Percentiles rank a stretch among this genome's conserved stretches.
Evolutionary conservation across 2,888 invertebrate species (phyloP).

Genomic region (Temnothorax unifasciatus): DNA sequence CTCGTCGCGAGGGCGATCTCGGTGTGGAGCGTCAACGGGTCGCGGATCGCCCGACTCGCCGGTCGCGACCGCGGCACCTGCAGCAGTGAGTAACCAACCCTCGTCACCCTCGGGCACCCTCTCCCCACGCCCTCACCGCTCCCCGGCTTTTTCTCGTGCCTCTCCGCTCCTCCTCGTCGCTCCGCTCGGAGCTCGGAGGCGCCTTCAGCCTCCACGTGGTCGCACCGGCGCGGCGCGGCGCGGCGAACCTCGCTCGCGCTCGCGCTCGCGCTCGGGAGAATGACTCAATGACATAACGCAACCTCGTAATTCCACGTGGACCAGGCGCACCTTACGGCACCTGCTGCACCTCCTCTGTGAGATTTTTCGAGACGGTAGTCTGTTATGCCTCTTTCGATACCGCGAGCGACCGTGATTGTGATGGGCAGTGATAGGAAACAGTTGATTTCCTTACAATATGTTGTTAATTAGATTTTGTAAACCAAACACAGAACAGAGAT

Average conservation of each 20-base stretch:
- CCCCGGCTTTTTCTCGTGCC: neutral
- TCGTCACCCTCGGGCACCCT: neutral
- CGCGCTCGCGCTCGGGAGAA: neutral
- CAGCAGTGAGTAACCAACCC: constrained; percentile 5
- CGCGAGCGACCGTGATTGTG: too few relatives aligned
- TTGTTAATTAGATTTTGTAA: too few relatives aligned
- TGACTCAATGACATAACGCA: neutral
- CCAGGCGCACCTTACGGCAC: neutral
- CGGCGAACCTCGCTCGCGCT: neutral
- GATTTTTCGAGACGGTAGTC: neutral
- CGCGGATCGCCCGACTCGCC: neutral
- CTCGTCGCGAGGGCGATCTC: neutral
- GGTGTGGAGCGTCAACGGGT: neutral
- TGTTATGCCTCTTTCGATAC: neutral
- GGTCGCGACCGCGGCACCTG: neutral
- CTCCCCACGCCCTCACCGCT: too few relatives aligned
- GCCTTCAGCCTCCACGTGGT: neutral
- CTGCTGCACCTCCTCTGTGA: neutral
- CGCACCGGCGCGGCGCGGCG: constrained; percentile 9
- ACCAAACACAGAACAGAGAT: too few relatives aligned
- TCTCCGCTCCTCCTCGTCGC: neutral
- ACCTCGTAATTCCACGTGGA: constrained; percentile 2
- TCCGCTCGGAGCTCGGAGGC: neutral
- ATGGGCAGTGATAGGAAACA: too few relatives aligned
- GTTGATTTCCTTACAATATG: too few relatives aligned